Evolutionary conservation across 2,113 vertebrate species (phyloP), one percentile per base, ranked within the genome.

Genomic region (Mus spicilegus): DNA sequence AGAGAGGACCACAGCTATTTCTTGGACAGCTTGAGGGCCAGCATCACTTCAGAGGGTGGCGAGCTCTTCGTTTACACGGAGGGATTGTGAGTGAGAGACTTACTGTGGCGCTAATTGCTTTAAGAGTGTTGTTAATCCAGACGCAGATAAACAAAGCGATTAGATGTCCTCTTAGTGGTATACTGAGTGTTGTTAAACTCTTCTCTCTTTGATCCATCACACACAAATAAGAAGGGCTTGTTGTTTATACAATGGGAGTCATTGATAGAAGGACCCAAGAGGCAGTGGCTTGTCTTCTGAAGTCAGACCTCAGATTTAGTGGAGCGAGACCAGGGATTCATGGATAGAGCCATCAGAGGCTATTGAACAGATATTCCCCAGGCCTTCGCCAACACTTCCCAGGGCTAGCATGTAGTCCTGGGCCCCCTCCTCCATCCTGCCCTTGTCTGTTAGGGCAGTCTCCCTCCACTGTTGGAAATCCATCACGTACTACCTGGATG

Each of bases 81-180:
- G 19, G 39, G 28, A 22, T 49, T 80, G 6, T 67, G 33, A 85
- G 77, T 19, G 17, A 24, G 58, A 19, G n/a, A 51, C 22, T 42
- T 17, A 33, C 3, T 5, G 42, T 3, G 0, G 16, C 0, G 56
- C 65, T 90, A 58, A 76, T 72, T n/a, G 46, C 58, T 26, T 63
- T 61, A 42, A 95, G 82, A 89, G 85, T 81, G 26, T 80, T 75
- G 49, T 94, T 81, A 46, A 30, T 36, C 76, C 58, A 80, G 17
- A 36, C 54, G 22, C 46, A 39, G 77, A 30, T 54, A 42, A 92
- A 77, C 58, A 72, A 19, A 90, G 36, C 85, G 2, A 39, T 82
- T 28, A 9, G 67, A n/a, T 77, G 24, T n/a, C 56, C 92, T 58
- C 75, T 65, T 67, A 7, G 80, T 49, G 58, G 63, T 2, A 39